Conservation (phyloP, 1,140 invertebrate species). For the Drosophila ironensis region DNA sequence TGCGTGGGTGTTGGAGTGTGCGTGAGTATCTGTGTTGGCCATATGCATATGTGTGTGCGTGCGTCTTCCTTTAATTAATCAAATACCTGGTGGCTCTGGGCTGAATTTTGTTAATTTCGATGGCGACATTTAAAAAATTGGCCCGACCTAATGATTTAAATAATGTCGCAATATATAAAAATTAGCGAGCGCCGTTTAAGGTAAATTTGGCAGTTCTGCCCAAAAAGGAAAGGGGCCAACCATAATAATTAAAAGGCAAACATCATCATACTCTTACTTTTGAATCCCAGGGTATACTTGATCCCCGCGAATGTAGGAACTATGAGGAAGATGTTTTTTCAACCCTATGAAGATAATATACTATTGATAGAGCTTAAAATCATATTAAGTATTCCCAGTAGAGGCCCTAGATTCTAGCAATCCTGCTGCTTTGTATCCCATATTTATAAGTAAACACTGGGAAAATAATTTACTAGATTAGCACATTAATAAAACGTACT, state of each 20-base stretch:
- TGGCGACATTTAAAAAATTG: slow-evolving; percentile 63
- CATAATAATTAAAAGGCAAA: background rate
- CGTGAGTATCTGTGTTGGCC: slow-evolving; percentile 19
- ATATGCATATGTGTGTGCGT: slow-evolving; percentile 13
- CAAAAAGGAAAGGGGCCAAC: background rate
- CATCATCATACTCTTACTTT: no score
- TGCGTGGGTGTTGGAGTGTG: slow-evolving; percentile 4
- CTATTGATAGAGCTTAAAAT: background rate
- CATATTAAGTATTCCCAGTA: no score
- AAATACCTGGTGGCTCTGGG: slow-evolving; percentile 53
- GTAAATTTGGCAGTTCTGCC: slow-evolving; percentile 43
- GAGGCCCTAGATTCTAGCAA: no score
- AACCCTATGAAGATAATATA: background rate
- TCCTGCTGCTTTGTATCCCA: no score
- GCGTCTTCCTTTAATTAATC: slow-evolving; percentile 73
- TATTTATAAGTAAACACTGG: no score
- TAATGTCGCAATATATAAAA: slow-evolving; percentile 49
- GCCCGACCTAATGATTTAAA: slow-evolving; percentile 61
- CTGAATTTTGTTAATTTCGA: slow-evolving; percentile 74
- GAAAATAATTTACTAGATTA: no score
- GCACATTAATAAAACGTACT: no score
- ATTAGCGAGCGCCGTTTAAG: slow-evolving; percentile 58
- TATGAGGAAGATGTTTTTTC: no score
- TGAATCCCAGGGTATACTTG: no score
- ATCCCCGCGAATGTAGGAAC: no score